Base-by-base conservation (phyloP, 2,888 invertebrate species). In the Ptychoptera contaminata region DNA sequence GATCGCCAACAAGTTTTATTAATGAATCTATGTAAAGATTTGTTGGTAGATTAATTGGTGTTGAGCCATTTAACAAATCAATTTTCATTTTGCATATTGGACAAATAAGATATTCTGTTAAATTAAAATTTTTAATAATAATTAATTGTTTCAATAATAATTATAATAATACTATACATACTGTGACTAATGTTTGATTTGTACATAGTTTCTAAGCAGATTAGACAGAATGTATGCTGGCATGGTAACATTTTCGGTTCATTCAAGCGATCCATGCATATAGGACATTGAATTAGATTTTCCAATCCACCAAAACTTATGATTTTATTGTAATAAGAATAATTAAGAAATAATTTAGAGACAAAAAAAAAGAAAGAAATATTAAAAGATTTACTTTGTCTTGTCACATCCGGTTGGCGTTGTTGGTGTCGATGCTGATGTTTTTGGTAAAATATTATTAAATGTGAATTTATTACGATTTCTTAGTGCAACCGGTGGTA, bases 1-100 rank as follows among this genome's bases (percentile, higher is more conserved):
- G 56, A 38, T 63, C 57, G 11, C 69, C 67, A 11, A 76, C 60
- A 38, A 75, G 58, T 42, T 66, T 60, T 2, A 80, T 62, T 35
- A 81, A 60, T 1, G 74, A 74, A 52, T 78, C 74, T 40, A 80
- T 72, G 57, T 80, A 79, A 37, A 78, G 61, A 57, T 82, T 81
- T 8, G 73, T 72, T n/a, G 78, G 79, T n/a, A 80, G 60, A 2
- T 66, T 58, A 14, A 72, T 68, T 14, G 77, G 57, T 39, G 71
- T 71, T 40, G 67, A 67, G 1, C 68, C 55, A 2, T 72, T 71
- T 1, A 67, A 67, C 3, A 69, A 59, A 49, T 72, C 64, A 16
- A 65, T 61, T 16, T 62, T 61, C 2, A 65, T 64, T 16, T 71
- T 67, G 56, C 81, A 82, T 45, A 74, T 67, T 1, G 80, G 78